Conservation (phyloP, 2,888 invertebrate genomes). For the Gortyna flavago region DNA sequence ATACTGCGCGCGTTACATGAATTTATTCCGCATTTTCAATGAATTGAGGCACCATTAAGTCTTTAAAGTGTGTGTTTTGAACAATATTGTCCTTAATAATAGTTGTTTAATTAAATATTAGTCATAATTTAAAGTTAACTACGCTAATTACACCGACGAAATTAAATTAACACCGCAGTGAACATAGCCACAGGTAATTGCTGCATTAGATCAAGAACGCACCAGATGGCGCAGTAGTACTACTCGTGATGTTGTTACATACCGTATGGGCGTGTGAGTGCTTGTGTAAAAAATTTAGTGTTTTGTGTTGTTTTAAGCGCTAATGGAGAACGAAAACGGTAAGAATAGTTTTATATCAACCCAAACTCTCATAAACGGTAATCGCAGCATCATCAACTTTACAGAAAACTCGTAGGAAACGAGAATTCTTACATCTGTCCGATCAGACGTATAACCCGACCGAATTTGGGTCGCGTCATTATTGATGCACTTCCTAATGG, state of each 20-base stretch:
- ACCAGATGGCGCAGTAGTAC: slow-evolving; percentile 88
- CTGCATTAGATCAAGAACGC: slow-evolving; percentile 73
- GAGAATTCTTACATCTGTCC: slow-evolving; percentile 87
- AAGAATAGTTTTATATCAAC: slow-evolving; percentile 77
- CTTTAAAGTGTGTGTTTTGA: slow-evolving; percentile 38
- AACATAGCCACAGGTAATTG: slow-evolving; percentile 80
- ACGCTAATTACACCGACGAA: slow-evolving; percentile 72
- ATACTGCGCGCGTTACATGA: slow-evolving; percentile 75
- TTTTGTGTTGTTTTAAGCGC: slow-evolving; percentile 87
- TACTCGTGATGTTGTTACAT: slow-evolving; percentile 89
- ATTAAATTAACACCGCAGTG: slow-evolving; percentile 80
- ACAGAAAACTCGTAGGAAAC: slow-evolving; percentile 82
- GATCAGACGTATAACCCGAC: slow-evolving; percentile 85
- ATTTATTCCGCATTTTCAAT: slow-evolving; percentile 57
- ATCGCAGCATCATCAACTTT: slow-evolving; percentile 73
- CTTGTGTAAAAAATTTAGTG: slow-evolving; percentile 88
- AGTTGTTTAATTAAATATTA: slow-evolving; percentile 65
- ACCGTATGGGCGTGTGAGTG: slow-evolving; percentile 89
- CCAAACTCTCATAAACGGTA: slow-evolving; percentile 63
- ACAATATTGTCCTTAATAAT: slow-evolving; percentile 36
- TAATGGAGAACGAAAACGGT: slow-evolving; percentile 85
- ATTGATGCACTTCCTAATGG: slow-evolving; percentile 74
- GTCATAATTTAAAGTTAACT: slow-evolving; percentile 68
- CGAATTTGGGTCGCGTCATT: slow-evolving; percentile 81
- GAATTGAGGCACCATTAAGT: slow-evolving; percentile 32